A percentile compares a stretch with the other conserved stretches of the same genome.
Conservation (phyloP, 2,113 vertebrate species). For the Lophotis ruficrista region DNA sequence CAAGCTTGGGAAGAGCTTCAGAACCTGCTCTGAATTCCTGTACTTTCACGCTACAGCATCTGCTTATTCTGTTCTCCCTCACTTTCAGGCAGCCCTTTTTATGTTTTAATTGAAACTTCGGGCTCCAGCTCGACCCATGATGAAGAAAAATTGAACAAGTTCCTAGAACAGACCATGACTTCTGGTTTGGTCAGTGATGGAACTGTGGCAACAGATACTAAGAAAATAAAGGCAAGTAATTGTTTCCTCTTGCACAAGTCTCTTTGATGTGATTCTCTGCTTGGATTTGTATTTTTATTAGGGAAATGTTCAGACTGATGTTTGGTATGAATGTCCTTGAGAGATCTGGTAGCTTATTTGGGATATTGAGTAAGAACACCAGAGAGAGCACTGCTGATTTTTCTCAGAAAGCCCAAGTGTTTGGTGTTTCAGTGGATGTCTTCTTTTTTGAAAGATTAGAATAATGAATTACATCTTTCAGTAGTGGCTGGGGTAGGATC, state of each 20-base stretch:
- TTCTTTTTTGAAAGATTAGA: neutral
- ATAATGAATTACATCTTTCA: neutral
- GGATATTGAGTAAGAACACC: neutral
- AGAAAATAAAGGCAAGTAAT: conserved; percentile 85
- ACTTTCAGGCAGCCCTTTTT: conserved; percentile 87
- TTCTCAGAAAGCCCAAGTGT: neutral
- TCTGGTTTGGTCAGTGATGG: conserved; percentile 84
- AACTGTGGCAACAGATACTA: conserved; percentile 85
- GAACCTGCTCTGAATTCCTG: neutral
- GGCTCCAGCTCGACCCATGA: conserved; percentile 86
- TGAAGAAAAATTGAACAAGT: conserved; percentile 86
- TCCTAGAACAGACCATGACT: conserved; percentile 82
- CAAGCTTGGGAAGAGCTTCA: neutral
- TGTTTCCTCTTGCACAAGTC: fast-evolving
- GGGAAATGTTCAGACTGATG: neutral
- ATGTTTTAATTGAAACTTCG: conserved; percentile 92
- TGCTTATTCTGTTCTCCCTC: neutral
- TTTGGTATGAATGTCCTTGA: fast-evolving
- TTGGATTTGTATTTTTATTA: neutral
- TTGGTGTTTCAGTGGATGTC: neutral
- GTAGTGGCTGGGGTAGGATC: neutral
- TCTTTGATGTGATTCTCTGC: neutral
- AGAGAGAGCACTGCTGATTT: neutral
- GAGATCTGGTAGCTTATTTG: neutral
- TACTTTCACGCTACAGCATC: neutral